Conservation (phyloP, 2,888 invertebrate genomes). For the Theodoxus fluviatilis region DNA sequence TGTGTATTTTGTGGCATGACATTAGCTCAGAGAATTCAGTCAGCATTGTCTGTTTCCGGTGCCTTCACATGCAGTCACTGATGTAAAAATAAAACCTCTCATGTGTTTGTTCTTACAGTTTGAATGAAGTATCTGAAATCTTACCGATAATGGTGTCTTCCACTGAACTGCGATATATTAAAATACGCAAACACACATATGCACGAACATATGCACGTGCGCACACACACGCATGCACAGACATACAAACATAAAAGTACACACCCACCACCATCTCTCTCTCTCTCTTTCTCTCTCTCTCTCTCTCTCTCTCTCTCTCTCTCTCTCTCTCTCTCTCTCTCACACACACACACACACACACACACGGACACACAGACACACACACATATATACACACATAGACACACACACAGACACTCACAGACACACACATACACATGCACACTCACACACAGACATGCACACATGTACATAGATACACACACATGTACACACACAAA, state of each 20-base stretch:
- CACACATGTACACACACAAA: not conserved
- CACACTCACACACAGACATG: not conserved
- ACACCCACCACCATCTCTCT: not conserved
- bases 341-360: constrained; percentile 20
- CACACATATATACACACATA: constrained; percentile 9
- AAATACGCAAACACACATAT: not conserved
- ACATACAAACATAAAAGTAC: not conserved
- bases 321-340: not conserved
- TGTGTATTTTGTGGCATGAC: too few relatives aligned
- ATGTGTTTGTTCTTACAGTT: too few relatives aligned
- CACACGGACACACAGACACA: constrained; percentile 8
- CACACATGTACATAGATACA: not conserved
- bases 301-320: not conserved
- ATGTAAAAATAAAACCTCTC: too few relatives aligned
- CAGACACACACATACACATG: not conserved
- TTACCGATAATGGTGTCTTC: too few relatives aligned
- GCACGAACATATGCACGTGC: not conserved
- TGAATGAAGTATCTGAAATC: too few relatives aligned
- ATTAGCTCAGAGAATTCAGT: too few relatives aligned
- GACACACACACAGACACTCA: too few relatives aligned
- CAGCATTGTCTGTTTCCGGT: too few relatives aligned
- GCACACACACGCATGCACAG: not conserved
- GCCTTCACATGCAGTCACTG: too few relatives aligned
- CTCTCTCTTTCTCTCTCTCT: not conserved
- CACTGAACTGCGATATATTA: not conserved